Conservation (phyloP, 2,113 vertebrate species). For the Octodon degus region DNA sequence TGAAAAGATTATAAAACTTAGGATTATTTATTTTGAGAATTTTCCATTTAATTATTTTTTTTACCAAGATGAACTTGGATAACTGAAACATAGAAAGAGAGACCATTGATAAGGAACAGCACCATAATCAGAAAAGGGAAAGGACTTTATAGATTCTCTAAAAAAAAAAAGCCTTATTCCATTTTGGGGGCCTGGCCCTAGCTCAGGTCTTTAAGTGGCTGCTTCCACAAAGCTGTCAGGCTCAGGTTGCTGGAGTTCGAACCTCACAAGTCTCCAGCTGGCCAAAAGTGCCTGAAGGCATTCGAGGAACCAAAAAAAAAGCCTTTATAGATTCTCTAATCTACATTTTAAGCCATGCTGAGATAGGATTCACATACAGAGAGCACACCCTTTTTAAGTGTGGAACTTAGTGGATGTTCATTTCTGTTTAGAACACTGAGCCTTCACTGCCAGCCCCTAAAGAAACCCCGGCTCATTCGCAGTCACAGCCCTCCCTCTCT, state of each 20-base stretch:
- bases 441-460: background rate
- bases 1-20: background rate
- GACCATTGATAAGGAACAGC: background rate
- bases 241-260: too few relatives aligned
- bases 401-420: background rate
- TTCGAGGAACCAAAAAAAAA: too few relatives aligned
- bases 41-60: background rate
- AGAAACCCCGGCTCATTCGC: background rate
- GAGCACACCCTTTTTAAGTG: background rate
- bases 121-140: background rate
- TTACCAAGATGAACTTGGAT: background rate
- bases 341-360: background rate
- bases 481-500: background rate
- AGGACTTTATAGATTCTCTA: background rate
- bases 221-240: too few relatives aligned
- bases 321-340: background rate
- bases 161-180: too few relatives aligned
- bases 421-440: constrained; percentile 4
- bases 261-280: too few relatives aligned
- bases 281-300: too few relatives aligned
- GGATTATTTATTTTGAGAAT: background rate
- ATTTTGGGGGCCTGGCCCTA: too few relatives aligned
- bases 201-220: too few relatives aligned
- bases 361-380: background rate
- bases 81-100: background rate